Conservation (phyloP, 1,140 invertebrate species). For the Calephelis virginiensis region DNA sequence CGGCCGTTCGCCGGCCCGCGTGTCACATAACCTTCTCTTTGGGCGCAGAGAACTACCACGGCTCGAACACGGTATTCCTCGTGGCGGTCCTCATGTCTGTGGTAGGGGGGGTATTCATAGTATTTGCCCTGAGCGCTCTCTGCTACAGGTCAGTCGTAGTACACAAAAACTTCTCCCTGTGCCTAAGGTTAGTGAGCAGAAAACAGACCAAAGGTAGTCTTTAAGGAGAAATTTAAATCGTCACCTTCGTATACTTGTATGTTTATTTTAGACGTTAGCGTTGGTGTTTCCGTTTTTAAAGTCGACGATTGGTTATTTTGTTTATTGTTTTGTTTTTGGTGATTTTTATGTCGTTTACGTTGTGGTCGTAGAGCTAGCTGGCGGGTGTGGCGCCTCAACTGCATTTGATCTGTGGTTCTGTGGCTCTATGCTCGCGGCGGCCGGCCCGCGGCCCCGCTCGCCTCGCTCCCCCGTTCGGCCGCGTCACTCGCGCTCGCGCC, state of each 20-base stretch:
- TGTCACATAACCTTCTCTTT: conserved; percentile 68
- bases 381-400: conserved; percentile 69
- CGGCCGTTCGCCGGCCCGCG: conserved; percentile 39
- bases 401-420: conserved; percentile 78
- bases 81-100: conserved; percentile 98
- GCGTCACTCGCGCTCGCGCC: conserved; percentile 30
- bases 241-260: conserved; percentile 77
- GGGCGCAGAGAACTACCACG: conserved; percentile 92
- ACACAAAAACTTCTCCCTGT: conserved; percentile 98
- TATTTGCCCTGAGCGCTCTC: conserved; percentile 98
- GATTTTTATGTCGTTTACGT: conserved; percentile 67
- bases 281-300: conserved; percentile 74
- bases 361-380: conserved; percentile 74
- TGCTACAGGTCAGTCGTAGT: conserved; percentile 99
- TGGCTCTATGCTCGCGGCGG: conserved; percentile 55
- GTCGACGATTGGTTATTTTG: conserved; percentile 70
- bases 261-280: conserved; percentile 75
- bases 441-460: conserved; percentile 51
- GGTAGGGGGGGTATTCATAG: conserved; percentile 98
- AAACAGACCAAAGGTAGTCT: conserved; percentile 84
- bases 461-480: conserved; percentile 35
- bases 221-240: conserved; percentile 78
- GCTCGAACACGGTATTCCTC: conserved; percentile 96
- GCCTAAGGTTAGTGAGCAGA: conserved; percentile 96
- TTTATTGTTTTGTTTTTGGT: conserved; percentile 50